Base-by-base conservation (phyloP, 2,888 invertebrate genomes). In the Carpatolechia fugitivella region DNA sequence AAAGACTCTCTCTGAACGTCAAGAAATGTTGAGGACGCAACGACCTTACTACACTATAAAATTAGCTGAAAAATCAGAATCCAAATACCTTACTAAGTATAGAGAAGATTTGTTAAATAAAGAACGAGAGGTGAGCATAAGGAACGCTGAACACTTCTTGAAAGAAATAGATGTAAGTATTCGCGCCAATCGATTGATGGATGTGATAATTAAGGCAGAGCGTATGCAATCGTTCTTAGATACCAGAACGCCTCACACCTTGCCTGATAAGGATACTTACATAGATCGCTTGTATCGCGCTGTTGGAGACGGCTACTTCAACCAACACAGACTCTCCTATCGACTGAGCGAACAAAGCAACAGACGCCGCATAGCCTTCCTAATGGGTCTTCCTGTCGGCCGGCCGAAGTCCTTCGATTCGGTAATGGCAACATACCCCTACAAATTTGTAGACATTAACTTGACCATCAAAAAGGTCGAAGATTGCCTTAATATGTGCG, bases 161-260 rank as follows among this genome's bases (percentile, higher is more conserved):
- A 82, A 66, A 66, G 72, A 80, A 57, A 71, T 88, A 18, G 86
- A 87, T 48, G 80, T 77, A 62, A 78, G 82, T 56, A 70, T 85
- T 66, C 76, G 81, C 0, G 74, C 72, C 10, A 77, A 72, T 38
- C 78, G 82, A 13, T 63, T 89, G 13, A 85, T 82, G 82, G 84
- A 88, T 60, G 56, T 89, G 49, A 86, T 89, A 24, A 68, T 80
- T 0, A 82, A 82, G 64, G 88, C 88, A 6, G 86, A 89, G 61
- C 78, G 85, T n/a, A 85, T 89, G 83, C 90, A 90, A 64, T 58
- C 79, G 61, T 90, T 87, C 63, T 76, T 90, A 7, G 87, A 90
- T 57, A 67, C 52, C 14, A 88, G 85, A 60, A 87, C 85, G 24
- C 83, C 82, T 6, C 75, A 85, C 49, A 86, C 83, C 0, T 63